Evolutionary conservation across 2,888 invertebrate genomes (phyloP).

Genomic region (Cryptus armator): DNA sequence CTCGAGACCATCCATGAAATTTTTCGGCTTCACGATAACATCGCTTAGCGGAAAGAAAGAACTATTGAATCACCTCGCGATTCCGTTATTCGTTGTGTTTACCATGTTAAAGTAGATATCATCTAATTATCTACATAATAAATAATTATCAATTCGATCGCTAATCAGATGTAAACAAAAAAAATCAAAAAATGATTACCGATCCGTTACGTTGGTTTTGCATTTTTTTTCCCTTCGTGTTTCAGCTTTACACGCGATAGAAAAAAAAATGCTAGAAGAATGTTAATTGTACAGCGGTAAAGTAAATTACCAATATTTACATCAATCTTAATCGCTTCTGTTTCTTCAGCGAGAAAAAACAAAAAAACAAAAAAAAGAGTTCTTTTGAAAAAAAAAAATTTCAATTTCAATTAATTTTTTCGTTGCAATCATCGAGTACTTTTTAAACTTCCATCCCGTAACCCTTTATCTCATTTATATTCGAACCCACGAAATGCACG

Average conservation of each 20-base stretch:
- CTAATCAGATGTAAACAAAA: conserved; percentile 49
- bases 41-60: conserved; percentile 75
- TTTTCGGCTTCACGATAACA: conserved; percentile 87
- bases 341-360: background rate
- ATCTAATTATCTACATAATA: conserved; percentile 29
- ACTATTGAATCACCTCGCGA: background rate
- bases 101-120: conserved; percentile 18
- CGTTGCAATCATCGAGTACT: background rate
- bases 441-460: conserved; percentile 74
- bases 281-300: conserved; percentile 9
- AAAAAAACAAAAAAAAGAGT: no score
- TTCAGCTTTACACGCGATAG: background rate
- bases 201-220: background rate
- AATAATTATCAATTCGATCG: conserved; percentile 38
- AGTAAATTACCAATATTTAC: conserved; percentile 29
- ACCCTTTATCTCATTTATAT: conserved; percentile 80
- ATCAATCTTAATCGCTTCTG: background rate
- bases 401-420: background rate
- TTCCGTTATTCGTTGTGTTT: conserved; percentile 5
- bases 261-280: background rate
- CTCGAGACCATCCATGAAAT: conserved; percentile 87
- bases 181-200: background rate
- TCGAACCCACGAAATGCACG: conserved; percentile 80
- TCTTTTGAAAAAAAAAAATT: no score
- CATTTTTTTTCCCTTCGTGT: background rate